A percentile compares a stretch with the other conserved stretches of the same genome.
phyloP scores from a whole-genome alignment of 2,113 vertebrate genomes.

The Apodemus sylvaticus region DNA sequence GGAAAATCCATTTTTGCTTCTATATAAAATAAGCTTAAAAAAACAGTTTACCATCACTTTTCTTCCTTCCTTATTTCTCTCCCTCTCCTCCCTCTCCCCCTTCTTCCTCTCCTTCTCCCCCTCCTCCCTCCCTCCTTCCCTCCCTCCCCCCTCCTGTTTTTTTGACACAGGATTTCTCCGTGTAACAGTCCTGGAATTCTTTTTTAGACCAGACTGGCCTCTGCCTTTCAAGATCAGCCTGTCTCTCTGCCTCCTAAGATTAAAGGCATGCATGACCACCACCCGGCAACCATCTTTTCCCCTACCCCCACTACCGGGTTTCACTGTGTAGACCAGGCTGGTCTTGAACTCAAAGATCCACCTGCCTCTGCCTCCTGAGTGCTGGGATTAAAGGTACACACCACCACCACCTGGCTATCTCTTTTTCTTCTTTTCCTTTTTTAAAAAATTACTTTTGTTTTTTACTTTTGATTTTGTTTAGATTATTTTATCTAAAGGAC shows the following conservation, averaged over 20 bases:
- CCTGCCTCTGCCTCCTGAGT: too few species aligned
- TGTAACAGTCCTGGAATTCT: background rate
- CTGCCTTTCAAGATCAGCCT: background rate
- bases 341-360: too few species aligned
- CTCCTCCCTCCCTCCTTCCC: too few species aligned
- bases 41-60: background rate
- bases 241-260: background rate
- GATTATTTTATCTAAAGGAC: constrained; percentile 28
- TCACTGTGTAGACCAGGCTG: too few species aligned
- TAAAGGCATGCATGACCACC: background rate
- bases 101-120: too few species aligned
- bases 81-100: too few species aligned
- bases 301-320: too few species aligned
- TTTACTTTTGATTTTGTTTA: constrained; percentile 12
- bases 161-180: background rate
- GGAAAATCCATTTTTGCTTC: background rate
- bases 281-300: background rate
- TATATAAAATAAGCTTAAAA: background rate
- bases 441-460: too few species aligned
- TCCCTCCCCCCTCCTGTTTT: too few species aligned
- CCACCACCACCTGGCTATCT: too few species aligned
- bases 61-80: background rate
- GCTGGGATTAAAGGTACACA: too few species aligned
- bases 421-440: too few species aligned
- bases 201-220: background rate